Evolutionary conservation across 1,140 invertebrate genomes (phyloP).

Genomic region (Streblospio benedicti): DNA sequence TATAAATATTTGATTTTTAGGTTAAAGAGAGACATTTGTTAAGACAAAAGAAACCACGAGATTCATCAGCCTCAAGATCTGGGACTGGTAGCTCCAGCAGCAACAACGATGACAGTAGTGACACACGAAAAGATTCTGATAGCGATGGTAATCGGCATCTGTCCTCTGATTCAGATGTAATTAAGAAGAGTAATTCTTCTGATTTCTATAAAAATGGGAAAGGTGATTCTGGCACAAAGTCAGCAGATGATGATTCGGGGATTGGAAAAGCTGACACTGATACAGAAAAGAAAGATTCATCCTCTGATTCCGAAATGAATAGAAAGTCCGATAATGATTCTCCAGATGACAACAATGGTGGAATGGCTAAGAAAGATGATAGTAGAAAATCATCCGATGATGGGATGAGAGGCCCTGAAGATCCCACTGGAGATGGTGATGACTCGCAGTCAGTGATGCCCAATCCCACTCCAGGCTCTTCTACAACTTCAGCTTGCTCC

Average conservation of each 20-base stretch:
- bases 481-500: not conserved
- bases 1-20: too few relatives aligned
- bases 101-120: not conserved
- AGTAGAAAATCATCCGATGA: not conserved
- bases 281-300: not conserved
- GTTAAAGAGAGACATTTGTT: slow-evolving; percentile 47
- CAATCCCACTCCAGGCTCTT: not conserved
- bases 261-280: too few relatives aligned
- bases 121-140: not conserved
- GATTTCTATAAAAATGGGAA: too few relatives aligned
- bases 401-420: not conserved
- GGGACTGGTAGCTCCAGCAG: not conserved
- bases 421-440: not conserved
- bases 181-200: too few relatives aligned
- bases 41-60: slow-evolving; percentile 42
- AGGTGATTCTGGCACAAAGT: too few relatives aligned
- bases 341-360: too few relatives aligned
- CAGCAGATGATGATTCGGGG: too few relatives aligned
- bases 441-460: not conserved
- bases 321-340: not conserved
- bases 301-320: not conserved
- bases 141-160: not conserved
- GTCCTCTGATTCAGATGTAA: too few relatives aligned
- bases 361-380: too few relatives aligned
- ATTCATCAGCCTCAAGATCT: slow-evolving; percentile 9